A percentile compares a stretch with the other conserved stretches of the same genome.
phyloP scores from a whole-genome alignment of 2,113 vertebrate genomes.

The Puffinus mauretanicus region DNA sequence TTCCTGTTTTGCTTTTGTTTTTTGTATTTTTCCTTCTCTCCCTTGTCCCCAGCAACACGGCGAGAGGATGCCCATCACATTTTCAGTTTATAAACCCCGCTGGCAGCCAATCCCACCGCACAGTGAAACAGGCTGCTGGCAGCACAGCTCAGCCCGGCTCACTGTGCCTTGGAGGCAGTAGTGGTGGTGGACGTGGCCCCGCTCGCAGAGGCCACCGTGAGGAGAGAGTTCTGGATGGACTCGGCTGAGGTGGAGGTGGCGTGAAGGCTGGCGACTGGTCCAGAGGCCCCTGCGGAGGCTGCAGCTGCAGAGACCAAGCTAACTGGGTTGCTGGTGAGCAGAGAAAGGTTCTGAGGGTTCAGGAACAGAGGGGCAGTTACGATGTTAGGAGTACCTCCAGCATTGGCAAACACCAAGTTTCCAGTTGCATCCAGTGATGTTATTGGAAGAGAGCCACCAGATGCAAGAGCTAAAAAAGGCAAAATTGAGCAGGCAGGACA shows the following conservation, averaged over 20 bases:
- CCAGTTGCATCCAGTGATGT: conserved; percentile 92
- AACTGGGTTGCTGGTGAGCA: conserved; percentile 98
- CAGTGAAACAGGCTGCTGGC: conserved; percentile 34
- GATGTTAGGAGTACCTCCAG: conserved; percentile 87
- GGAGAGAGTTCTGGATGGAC: conserved; percentile 85
- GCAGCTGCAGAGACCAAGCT: conserved; percentile 92
- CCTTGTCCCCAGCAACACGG: conserved; percentile 53
- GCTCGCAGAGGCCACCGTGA: conserved; percentile 83
- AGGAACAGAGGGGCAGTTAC: conserved; percentile 97
- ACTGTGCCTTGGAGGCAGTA: conserved; percentile 98
- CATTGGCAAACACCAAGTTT: conserved; percentile 94
- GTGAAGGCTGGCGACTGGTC: conserved; percentile 87
- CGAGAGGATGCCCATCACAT: conserved; percentile 62
- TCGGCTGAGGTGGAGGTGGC: conserved; percentile 82
- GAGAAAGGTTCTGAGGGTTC: conserved; percentile 97
- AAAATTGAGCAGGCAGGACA: conserved; percentile 36
- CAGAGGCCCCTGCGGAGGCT: conserved; percentile 79
- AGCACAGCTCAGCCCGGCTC: conserved; percentile 72
- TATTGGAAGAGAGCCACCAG: conserved; percentile 92
- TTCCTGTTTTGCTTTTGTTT: conserved; percentile 58
- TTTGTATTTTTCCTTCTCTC: conserved; percentile 42
- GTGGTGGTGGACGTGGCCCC: conserved; percentile 90
- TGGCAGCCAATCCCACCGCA: conserved; percentile 48
- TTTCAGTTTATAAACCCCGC: conserved; percentile 50
- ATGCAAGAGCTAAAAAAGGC: conserved; percentile 86